These are phyloP conservation scores for Melanogrammus aeglefinus DNA, from an alignment of 2,797 vertebrate species.

Conservation along the genomic window DNA sequence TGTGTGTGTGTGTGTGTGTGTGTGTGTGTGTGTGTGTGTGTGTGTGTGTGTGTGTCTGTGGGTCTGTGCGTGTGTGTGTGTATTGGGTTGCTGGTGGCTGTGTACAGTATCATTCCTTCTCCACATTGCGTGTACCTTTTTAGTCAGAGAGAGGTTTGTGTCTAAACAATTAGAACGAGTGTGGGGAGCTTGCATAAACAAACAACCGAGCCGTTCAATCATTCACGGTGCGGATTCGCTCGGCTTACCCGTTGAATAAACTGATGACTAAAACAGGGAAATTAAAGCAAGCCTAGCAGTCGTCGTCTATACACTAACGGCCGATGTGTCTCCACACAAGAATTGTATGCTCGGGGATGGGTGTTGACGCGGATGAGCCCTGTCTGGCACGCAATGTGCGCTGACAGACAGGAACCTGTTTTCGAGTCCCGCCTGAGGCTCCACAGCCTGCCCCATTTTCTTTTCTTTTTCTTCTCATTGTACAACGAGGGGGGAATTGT, in stretches of 20 bases:
- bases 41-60: too few relatives aligned
- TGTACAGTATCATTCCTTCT: not conserved
- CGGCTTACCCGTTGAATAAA: not conserved
- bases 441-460: not conserved
- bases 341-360: slow-evolving; percentile 54
- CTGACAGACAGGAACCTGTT: slow-evolving; percentile 59
- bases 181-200: not conserved
- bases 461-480: not conserved
- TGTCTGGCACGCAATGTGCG: slow-evolving; percentile 68
- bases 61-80: too few relatives aligned
- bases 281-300: slow-evolving; percentile 39
- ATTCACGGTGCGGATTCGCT: not conserved
- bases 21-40: too few relatives aligned
- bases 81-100: too few relatives aligned
- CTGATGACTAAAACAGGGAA: slow-evolving; percentile 51
- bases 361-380: slow-evolving; percentile 64
- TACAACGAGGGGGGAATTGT: not conserved
- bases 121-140: slow-evolving; percentile 1
- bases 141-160: not conserved
- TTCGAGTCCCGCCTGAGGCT: not conserved
- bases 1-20: too few relatives aligned
- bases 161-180: not conserved
- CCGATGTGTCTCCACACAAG: slow-evolving; percentile 57
- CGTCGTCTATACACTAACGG: slow-evolving; percentile 48
- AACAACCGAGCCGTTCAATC: not conserved